These are phyloP conservation scores for Hydriomena furcata DNA, from an alignment of 2,888 invertebrate species.

Conservation along the genomic window DNA sequence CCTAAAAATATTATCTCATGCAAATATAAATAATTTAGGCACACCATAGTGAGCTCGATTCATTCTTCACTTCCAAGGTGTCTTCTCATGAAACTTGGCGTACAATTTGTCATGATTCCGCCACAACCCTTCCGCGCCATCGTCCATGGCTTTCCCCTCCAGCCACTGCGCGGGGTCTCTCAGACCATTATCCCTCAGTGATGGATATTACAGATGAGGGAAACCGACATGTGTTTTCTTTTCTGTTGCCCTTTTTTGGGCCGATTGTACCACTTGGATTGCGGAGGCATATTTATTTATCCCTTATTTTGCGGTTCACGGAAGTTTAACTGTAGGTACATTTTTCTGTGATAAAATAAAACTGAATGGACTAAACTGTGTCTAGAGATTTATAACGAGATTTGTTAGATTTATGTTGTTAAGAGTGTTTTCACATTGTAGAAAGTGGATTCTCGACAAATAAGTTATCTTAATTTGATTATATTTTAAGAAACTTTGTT, in stretches of 20 bases:
- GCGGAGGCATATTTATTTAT: slow-evolving; percentile 47
- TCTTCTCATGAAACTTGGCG: slow-evolving; percentile 88
- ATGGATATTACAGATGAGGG: slow-evolving; percentile 79
- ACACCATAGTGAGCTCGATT: slow-evolving; percentile 87
- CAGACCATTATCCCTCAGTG: slow-evolving; percentile 68
- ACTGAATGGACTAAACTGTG: slow-evolving; percentile 17
- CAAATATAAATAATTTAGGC: slow-evolving; percentile 4
- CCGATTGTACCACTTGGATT: slow-evolving; percentile 53
- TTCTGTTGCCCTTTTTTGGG: slow-evolving; percentile 52
- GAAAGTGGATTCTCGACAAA: no score
- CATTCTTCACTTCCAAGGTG: slow-evolving; percentile 95
- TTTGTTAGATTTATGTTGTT: not conserved
- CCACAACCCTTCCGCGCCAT: slow-evolving; percentile 91
- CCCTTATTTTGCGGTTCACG: not conserved
- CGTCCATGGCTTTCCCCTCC: slow-evolving; percentile 85
- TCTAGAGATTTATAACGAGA: not conserved
- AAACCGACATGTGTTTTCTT: slow-evolving; percentile 77
- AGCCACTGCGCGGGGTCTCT: slow-evolving; percentile 84
- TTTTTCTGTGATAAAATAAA: not conserved
- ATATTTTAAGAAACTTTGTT: no score
- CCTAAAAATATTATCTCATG: no score
- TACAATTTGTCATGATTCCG: slow-evolving; percentile 90
- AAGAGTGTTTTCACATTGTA: not conserved
- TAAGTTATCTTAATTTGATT: no score
- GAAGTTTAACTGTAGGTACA: slow-evolving; percentile 2